Percentiles rank a stretch among this genome's conserved stretches.
Evolutionary conservation across 2,113 vertebrate genomes (phyloP).

Genomic region (Dasyornis broadbenti): DNA sequence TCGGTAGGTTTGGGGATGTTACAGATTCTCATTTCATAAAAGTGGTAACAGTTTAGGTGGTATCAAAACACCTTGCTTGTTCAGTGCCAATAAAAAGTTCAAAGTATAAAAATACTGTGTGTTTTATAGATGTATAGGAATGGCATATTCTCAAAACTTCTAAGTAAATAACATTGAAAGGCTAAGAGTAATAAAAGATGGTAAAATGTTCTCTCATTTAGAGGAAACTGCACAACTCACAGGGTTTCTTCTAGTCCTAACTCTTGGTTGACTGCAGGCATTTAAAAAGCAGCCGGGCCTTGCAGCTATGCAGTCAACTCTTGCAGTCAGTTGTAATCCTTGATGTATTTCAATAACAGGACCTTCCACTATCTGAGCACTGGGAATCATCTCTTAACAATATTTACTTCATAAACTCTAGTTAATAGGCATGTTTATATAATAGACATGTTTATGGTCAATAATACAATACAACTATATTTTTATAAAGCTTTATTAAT

Average conservation of each 20-base stretch:
- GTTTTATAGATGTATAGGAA: background rate
- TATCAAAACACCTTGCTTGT: background rate
- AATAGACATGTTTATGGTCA: background rate
- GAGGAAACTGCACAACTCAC: background rate
- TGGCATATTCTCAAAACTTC: background rate
- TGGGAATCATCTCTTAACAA: background rate
- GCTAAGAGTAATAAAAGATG: background rate
- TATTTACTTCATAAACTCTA: background rate
- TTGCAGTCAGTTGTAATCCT: background rate
- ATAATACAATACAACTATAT: background rate
- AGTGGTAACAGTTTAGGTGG: background rate
- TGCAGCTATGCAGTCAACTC: background rate
- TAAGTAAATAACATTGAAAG: background rate
- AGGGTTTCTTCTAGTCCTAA: background rate
- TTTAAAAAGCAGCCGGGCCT: background rate
- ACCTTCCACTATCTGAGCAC: background rate
- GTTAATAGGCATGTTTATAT: background rate
- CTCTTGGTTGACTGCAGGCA: background rate
- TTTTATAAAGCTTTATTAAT: background rate
- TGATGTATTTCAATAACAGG: background rate
- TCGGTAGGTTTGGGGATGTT: background rate
- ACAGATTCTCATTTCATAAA: background rate
- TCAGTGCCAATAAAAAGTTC: background rate
- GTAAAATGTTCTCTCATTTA: background rate
- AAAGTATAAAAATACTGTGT: background rate